phyloP scores from a whole-genome alignment of 1,140 invertebrate genomes.

The Ceratina australensis region DNA sequence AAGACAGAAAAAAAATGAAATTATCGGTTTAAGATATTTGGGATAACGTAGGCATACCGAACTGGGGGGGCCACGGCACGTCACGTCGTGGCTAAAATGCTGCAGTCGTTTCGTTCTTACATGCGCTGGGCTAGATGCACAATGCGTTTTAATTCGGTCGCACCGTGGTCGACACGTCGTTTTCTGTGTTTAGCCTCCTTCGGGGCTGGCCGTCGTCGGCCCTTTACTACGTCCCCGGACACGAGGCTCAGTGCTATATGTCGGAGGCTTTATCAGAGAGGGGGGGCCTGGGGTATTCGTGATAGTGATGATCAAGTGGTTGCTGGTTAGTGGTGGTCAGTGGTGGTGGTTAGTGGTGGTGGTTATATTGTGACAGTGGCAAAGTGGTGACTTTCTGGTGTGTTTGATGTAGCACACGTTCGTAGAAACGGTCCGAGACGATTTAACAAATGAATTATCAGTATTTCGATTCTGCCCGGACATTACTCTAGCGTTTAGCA shows the following conservation, averaged over 20 bases:
- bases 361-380: constrained; percentile 49
- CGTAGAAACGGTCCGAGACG: constrained; percentile 33
- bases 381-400: constrained; percentile 53
- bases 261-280: constrained; percentile 73
- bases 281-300: constrained; percentile 11
- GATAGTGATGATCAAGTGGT: constrained; percentile 44
- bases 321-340: constrained; percentile 27
- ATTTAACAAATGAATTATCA: background rate
- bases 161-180: constrained; percentile 69
- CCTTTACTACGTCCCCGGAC: constrained; percentile 81
- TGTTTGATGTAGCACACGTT: constrained; percentile 52
- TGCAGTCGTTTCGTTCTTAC: constrained; percentile 63
- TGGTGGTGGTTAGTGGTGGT: constrained; percentile 29
- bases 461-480: background rate
- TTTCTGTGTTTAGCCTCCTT: constrained; percentile 75
- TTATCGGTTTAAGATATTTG: constrained; percentile 33
- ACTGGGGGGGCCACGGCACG: constrained; percentile 64
- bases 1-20: background rate
- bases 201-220: constrained; percentile 80
- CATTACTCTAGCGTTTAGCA: constrained; percentile 46
- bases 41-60: constrained; percentile 54
- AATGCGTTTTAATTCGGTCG: constrained; percentile 80
- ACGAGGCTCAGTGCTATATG: constrained; percentile 82
- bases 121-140: constrained; percentile 81
- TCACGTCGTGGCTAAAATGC: constrained; percentile 51